Evolutionary conservation across 2,888 invertebrate species (phyloP), one percentile per base, ranked within the genome.

Genomic region (Cantharis rustica): DNA sequence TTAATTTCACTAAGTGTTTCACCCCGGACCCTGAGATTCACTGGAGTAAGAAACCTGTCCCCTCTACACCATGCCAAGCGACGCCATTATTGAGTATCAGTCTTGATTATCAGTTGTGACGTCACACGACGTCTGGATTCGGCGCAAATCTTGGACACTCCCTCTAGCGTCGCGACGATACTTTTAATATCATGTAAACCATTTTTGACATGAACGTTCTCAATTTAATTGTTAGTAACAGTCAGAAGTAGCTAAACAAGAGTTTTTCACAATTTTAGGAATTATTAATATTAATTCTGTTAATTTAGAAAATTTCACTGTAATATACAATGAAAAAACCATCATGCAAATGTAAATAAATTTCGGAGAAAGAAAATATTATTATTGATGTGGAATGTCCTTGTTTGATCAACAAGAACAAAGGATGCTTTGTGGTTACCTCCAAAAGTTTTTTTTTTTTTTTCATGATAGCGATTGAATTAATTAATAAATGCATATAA

Each of bases 31-130:
- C 85, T 82, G 86, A 85, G 86, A 86, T 85, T 86, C 86, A 86
- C 86, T 86, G 85, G 83, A 82, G 81, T 79, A 82, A 82, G 82
- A 81, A 81, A 81, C 80, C 80, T 79, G 78, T 77, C 78, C 78
- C 78, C 78, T 78, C 80, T 79, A 79, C 80, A 78, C 78, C 79
- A 81, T 81, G 81, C 79, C 81, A 79, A 76, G 71, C 86, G 87
- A 86, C 89, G 89, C 88, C 89, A 89, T 89, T 87, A 89, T 89
- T 88, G 88, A 88, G 87, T 84, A 88, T 87, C 87, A 87, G 87
- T 87, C 88, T 87, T 87, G 88, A 88, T 88, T 87, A 88, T 86
- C 85, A 84, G 83, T 79, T 76, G 87, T 88, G 88, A 88, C 88
- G 89, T 88, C 88, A 88, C 86, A 84, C 79, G 86, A 84, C 84